A percentile compares a stretch with the other conserved stretches of the same genome.
phyloP scores from a whole-genome alignment of 2,113 vertebrate species.

The Nerophis lumbriciformis region DNA sequence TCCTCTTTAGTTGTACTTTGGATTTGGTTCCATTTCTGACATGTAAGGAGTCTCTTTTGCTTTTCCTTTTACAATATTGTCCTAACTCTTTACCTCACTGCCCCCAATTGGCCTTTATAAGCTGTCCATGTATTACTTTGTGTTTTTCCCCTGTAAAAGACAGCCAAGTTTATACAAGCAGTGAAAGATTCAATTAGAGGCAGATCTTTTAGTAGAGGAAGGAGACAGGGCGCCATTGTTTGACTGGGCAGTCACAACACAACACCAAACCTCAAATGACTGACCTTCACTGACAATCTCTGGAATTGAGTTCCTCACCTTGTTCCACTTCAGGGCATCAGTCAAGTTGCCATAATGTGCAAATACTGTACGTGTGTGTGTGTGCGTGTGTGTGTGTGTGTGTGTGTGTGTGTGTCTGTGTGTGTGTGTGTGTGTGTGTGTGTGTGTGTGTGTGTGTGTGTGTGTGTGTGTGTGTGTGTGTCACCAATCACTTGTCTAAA shows the following conservation, averaged over 20 bases:
- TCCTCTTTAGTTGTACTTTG: no score
- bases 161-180: constrained; percentile 2
- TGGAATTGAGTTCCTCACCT: not conserved
- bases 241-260: constrained; percentile 19
- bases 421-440: not conserved
- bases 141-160: not conserved
- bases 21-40: no score
- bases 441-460: constrained; percentile 4
- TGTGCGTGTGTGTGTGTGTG: no score
- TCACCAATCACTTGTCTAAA: constrained; percentile 17
- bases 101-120: not conserved
- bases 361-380: not conserved
- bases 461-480: constrained; percentile 17
- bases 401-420: constrained; percentile 24
- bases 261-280: constrained; percentile 11
- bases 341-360: constrained; percentile 9
- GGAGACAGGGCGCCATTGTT: constrained; percentile 22
- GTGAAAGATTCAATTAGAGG: constrained; percentile 12
- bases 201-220: not conserved
- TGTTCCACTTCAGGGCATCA: not conserved
- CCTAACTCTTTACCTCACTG: not conserved
- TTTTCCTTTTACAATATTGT: not conserved
- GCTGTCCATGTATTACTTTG: not conserved
- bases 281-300: not conserved
- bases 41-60: not conserved